A percentile compares a stretch with the other conserved stretches of the same genome.
Conservation (phyloP, 2,888 invertebrate species). For the Rhimphoctona megacephalus region DNA sequence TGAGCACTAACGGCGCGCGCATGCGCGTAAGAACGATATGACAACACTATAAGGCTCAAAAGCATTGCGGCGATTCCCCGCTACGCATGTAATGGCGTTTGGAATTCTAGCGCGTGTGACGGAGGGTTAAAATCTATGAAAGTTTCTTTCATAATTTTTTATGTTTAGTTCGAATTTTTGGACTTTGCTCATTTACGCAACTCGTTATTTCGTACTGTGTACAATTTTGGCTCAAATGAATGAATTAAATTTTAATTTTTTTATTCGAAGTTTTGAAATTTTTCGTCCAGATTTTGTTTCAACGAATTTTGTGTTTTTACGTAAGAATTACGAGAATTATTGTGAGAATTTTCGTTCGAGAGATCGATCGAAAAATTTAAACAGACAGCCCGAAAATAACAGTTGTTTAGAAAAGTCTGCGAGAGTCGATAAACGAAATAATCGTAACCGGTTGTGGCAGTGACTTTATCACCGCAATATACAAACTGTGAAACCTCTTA, state of each 20-base stretch:
- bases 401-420: not conserved
- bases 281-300: not conserved
- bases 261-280: fast-evolving
- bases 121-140: not conserved
- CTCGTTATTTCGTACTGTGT: too few species aligned
- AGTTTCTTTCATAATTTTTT: not conserved
- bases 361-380: not conserved
- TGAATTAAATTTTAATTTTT: not conserved
- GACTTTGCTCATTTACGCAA: too few species aligned
- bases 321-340: too few species aligned
- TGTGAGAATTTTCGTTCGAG: not conserved
- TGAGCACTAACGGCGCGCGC: too few species aligned
- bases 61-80: too few species aligned
- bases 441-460: not conserved
- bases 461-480: not conserved
- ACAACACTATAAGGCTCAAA: too few species aligned
- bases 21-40: too few species aligned
- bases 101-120: too few species aligned
- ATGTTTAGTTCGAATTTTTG: not conserved
- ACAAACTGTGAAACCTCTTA: constrained; percentile 5
- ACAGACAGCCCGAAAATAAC: not conserved
- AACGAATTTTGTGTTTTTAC: too few species aligned
- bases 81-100: too few species aligned
- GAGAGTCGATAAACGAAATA: not conserved
- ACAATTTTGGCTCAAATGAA: not conserved